Conservation (phyloP, 2,113 vertebrate species). For the Phyllostomus hastatus region DNA sequence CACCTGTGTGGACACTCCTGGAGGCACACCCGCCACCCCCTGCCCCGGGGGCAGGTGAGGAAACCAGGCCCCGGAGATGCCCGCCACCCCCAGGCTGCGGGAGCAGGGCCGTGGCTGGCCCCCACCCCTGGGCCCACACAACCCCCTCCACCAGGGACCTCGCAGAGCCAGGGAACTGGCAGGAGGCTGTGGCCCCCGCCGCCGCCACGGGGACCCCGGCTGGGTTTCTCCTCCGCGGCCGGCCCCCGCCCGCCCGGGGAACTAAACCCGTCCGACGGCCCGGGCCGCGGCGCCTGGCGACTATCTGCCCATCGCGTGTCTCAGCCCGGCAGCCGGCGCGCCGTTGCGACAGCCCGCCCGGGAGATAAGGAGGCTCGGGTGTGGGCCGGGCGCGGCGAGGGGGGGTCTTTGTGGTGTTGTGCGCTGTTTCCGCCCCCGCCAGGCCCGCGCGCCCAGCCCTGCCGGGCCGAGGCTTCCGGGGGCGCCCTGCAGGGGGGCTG, state of each 20-base stretch:
- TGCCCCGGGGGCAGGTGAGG: fast-evolving
- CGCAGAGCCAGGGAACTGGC: fast-evolving
- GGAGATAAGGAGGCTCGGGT: slow-evolving; percentile 12
- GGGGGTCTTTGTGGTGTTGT: not conserved
- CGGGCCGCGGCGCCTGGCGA: not conserved
- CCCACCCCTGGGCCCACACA: not conserved
- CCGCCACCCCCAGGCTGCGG: not conserved
- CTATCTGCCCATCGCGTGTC: slow-evolving; percentile 52
- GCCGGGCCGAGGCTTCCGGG: not conserved
- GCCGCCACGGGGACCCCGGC: not conserved
- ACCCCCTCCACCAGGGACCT: not conserved
- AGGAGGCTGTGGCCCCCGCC: not conserved
- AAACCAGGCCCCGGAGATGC: not conserved
- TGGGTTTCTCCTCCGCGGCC: not conserved
- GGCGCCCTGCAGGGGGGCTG: not conserved
- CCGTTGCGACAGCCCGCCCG: not conserved
- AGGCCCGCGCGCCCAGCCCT: not conserved
- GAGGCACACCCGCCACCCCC: not conserved
- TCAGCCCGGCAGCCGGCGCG: not conserved
- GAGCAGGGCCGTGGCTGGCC: fast-evolving
- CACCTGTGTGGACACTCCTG: fast-evolving
- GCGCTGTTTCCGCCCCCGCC: not conserved
- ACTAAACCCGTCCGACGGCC: slow-evolving; percentile 50
- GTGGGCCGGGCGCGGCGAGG: not conserved
- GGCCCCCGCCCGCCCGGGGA: not conserved